Evolutionary conservation across 53 echinoderm and acorn worm species (phyloP).

Genomic region (Crossaster papposus): DNA sequence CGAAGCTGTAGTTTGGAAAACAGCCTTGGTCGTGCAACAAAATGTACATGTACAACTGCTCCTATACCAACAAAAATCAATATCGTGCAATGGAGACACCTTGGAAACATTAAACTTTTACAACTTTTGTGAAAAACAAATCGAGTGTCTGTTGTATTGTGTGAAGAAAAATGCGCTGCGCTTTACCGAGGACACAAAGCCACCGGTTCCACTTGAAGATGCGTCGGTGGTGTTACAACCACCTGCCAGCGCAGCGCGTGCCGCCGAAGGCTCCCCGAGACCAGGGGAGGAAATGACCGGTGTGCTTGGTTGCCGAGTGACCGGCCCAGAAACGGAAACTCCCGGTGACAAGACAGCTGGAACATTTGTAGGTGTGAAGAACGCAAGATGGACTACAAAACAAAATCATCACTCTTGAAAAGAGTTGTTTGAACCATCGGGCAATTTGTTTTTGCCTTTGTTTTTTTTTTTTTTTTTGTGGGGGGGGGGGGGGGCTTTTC

Average conservation of each 20-base stretch:
- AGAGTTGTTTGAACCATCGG: slow-evolving; percentile 7
- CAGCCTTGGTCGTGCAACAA: too few species aligned
- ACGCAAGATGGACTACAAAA: neutral
- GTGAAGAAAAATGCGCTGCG: neutral
- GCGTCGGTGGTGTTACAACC: slow-evolving; percentile 16
- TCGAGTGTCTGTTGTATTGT: neutral
- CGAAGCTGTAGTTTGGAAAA: too few species aligned
- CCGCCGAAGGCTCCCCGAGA: neutral
- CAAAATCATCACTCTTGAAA: neutral
- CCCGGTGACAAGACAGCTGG: slow-evolving; percentile 24
- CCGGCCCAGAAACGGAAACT: slow-evolving; percentile 9
- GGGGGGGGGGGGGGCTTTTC: too few species aligned
- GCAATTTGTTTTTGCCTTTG: neutral
- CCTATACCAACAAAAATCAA: too few species aligned
- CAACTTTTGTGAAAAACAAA: neutral
- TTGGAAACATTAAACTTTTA: neutral
- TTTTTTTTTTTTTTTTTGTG: neutral
- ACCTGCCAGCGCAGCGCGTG: slow-evolving; percentile 27
- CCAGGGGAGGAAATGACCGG: slow-evolving; percentile 12
- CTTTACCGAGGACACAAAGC: neutral
- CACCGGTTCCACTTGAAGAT: neutral
- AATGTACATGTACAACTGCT: too few species aligned
- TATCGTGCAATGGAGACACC: neutral
- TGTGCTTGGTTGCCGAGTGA: slow-evolving; percentile 39
- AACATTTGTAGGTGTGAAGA: neutral